These are phyloP conservation scores for Coranthus polyacanthus DNA, from an alignment of 2,797 vertebrate genomes.

Conservation along the genomic window DNA sequence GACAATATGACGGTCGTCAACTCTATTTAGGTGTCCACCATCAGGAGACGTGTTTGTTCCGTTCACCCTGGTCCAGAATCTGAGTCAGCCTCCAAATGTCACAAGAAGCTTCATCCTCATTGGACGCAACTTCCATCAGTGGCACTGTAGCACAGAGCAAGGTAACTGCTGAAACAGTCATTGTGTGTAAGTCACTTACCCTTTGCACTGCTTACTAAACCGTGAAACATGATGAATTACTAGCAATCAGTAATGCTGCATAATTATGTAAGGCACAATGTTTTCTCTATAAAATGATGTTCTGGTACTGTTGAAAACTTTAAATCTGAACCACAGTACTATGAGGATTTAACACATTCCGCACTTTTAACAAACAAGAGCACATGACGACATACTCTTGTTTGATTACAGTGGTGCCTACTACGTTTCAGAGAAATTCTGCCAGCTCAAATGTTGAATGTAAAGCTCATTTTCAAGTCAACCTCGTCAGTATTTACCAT, in stretches of 20 bases:
- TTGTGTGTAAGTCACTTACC: background rate
- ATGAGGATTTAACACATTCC: too few species aligned
- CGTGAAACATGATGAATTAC: background rate
- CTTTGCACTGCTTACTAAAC: background rate
- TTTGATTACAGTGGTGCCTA: too few species aligned
- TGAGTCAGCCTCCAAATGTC: conserved; percentile 81
- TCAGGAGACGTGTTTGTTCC: conserved; percentile 84
- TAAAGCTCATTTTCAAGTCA: too few species aligned
- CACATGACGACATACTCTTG: too few species aligned
- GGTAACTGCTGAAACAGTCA: conserved; percentile 76
- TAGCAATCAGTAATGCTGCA: background rate
- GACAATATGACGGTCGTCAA: background rate
- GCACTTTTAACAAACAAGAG: too few species aligned
- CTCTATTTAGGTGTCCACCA: conserved; percentile 74
- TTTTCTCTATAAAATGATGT: too few species aligned
- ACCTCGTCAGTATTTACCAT: too few species aligned
- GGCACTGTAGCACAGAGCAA: conserved; percentile 94
- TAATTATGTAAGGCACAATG: background rate
- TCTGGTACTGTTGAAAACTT: too few species aligned
- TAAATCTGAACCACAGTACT: too few species aligned
- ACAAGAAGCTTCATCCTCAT: conserved; percentile 90
- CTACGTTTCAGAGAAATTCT: too few species aligned
- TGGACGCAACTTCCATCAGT: conserved; percentile 95
- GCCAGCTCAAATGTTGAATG: too few species aligned
- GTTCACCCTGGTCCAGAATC: conserved; percentile 80